These are phyloP conservation scores for Ictalurus punctatus DNA, from an alignment of 2,113 vertebrate genomes.

Conservation along the genomic window DNA sequence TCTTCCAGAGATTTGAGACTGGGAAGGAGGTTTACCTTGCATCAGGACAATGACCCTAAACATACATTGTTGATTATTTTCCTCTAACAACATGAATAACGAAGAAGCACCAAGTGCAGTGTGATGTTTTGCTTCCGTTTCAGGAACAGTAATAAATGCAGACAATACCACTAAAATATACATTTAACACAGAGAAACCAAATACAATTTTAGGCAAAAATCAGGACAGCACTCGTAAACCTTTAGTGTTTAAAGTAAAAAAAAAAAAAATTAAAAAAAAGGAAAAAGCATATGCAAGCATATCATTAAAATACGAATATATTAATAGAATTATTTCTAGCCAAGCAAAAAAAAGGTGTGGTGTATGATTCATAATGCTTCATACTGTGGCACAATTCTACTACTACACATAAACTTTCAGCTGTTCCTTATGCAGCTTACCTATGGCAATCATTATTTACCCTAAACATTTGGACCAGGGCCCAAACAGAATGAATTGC, in stretches of 20 bases:
- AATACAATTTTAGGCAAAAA: too few relatives aligned
- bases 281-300: background rate
- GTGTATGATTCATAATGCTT: background rate
- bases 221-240: background rate
- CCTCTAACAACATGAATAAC: background rate
- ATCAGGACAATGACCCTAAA: too few relatives aligned
- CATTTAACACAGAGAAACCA: too few relatives aligned
- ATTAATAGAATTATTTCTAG: background rate
- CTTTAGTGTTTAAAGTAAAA: background rate
- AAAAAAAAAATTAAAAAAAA: background rate
- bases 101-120: background rate
- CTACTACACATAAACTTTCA: background rate
- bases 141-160: background rate
- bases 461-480: background rate
- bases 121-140: background rate
- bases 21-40: too few relatives aligned
- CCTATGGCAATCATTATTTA: background rate
- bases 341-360: background rate
- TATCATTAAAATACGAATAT: background rate
- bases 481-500: slow-evolving; percentile 35
- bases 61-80: background rate
- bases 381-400: background rate
- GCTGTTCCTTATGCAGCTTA: background rate
- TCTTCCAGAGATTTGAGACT: too few relatives aligned
- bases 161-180: background rate